These are phyloP conservation scores for Eudemis profundana DNA, from an alignment of 2,888 invertebrate species.

Conservation along the genomic window DNA sequence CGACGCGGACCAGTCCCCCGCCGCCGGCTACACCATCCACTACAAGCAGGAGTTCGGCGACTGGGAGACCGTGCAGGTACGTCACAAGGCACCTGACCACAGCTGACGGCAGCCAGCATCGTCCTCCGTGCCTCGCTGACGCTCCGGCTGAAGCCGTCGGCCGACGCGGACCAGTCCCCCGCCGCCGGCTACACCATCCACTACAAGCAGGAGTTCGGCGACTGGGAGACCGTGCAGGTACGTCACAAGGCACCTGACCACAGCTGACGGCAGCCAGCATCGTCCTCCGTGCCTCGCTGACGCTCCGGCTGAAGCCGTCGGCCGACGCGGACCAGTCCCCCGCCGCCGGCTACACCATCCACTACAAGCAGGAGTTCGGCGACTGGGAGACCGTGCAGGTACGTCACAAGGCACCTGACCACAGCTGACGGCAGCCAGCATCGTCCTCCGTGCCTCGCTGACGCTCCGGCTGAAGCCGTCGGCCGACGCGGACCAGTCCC, in stretches of 20 bases:
- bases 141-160: constrained; percentile 79
- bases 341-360: constrained; percentile 96
- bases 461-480: constrained; percentile 80
- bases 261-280: too few species aligned
- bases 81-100: too few species aligned
- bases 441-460: constrained; percentile 83
- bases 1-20: too few species aligned
- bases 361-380: constrained; percentile 97
- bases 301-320: constrained; percentile 80
- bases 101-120: too few species aligned
- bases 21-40: constrained; percentile 95
- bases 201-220: constrained; percentile 97
- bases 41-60: constrained; percentile 98
- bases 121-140: constrained; percentile 84
- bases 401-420: too few species aligned
- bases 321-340: too few species aligned
- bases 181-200: constrained; percentile 96
- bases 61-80: constrained; percentile 94
- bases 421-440: too few species aligned
- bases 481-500: too few species aligned
- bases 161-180: too few species aligned
- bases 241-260: too few species aligned
- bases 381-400: constrained; percentile 96
- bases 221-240: constrained; percentile 95
- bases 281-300: constrained; percentile 83